phyloP scores from a whole-genome alignment of 2,888 invertebrate species.

The Pristionchus arcanus region DNA sequence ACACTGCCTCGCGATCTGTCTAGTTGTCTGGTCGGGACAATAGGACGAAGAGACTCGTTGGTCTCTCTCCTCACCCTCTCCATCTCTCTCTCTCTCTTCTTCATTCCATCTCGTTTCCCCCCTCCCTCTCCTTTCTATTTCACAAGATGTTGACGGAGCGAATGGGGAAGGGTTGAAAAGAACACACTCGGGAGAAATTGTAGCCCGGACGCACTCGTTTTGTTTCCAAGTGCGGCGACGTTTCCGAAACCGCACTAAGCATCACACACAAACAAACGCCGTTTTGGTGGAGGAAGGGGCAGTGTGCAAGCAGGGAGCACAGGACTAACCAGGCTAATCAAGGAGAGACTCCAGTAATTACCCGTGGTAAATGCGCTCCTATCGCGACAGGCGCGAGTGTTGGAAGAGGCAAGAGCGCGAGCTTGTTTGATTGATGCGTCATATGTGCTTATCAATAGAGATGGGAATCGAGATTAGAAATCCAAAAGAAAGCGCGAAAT shows the following conservation, averaged over 20 bases:
- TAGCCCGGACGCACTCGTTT: conserved; percentile 22
- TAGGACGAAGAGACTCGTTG: conserved; percentile 32
- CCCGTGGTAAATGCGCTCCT: conserved; percentile 14
- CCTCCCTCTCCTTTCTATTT: conserved; percentile 38
- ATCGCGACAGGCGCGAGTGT: conserved; percentile 28
- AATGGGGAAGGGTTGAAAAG: conserved; percentile 34
- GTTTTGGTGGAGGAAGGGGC: background rate
- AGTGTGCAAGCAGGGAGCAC: background rate
- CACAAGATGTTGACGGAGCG: conserved; percentile 52
- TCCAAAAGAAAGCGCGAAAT: conserved; percentile 42
- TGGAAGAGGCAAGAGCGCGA: conserved; percentile 1
- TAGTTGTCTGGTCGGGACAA: conserved; percentile 33
- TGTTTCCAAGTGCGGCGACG: conserved; percentile 17
- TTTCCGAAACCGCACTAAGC: background rate
- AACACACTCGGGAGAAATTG: conserved; percentile 46
- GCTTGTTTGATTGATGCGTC: conserved; percentile 51
- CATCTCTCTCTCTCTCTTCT: conserved; percentile 18
- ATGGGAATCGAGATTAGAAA: conserved; percentile 42
- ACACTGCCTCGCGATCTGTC: conserved; percentile 24
- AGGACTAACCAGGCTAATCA: conserved; percentile 27
- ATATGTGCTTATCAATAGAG: conserved; percentile 36
- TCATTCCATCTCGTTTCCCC: background rate
- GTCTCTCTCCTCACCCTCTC: conserved; percentile 31
- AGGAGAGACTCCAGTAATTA: conserved; percentile 18
- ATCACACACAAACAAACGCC: background rate